Conservation (phyloP, 2,888 invertebrate genomes). For the Tuta absoluta region DNA sequence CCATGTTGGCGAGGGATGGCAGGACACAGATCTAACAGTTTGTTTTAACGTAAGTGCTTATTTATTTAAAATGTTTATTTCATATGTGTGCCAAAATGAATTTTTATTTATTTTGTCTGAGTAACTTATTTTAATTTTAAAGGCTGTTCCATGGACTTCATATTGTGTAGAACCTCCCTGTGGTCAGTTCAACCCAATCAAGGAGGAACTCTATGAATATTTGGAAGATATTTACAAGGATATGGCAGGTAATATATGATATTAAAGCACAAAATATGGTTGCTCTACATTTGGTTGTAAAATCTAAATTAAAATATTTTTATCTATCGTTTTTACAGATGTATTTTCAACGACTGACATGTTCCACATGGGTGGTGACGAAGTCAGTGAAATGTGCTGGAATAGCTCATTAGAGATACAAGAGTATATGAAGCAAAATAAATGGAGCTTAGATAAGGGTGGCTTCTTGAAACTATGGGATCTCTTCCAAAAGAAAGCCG, state of each 20-base stretch:
- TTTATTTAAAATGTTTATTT: not conserved
- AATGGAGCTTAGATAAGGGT: slow-evolving; percentile 80
- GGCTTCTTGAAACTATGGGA: slow-evolving; percentile 87
- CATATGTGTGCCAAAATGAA: not conserved
- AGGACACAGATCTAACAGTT: slow-evolving; percentile 84
- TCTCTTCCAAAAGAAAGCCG: slow-evolving; percentile 86
- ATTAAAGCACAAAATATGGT: too few species aligned
- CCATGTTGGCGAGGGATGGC: slow-evolving; percentile 94
- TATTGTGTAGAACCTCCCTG: slow-evolving; percentile 93
- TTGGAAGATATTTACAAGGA: slow-evolving; percentile 87
- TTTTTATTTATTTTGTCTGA: not conserved
- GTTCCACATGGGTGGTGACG: slow-evolving; percentile 95
- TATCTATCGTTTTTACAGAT: slow-evolving; percentile 54
- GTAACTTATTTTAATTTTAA: not conserved
- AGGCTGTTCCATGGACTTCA: slow-evolving; percentile 86
- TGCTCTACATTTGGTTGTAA: too few species aligned
- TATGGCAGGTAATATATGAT: slow-evolving; percentile 79
- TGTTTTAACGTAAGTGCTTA: slow-evolving; percentile 80
- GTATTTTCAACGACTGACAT: slow-evolving; percentile 85
- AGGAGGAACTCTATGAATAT: slow-evolving; percentile 85
- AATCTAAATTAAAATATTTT: too few species aligned
- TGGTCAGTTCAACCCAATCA: slow-evolving; percentile 89
- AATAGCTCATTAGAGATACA: slow-evolving; percentile 85
- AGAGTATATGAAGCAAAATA: slow-evolving; percentile 84
- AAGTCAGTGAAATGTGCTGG: slow-evolving; percentile 88